Evolutionary conservation across 1,140 invertebrate species (phyloP).

Genomic region (Colletes gigas): DNA sequence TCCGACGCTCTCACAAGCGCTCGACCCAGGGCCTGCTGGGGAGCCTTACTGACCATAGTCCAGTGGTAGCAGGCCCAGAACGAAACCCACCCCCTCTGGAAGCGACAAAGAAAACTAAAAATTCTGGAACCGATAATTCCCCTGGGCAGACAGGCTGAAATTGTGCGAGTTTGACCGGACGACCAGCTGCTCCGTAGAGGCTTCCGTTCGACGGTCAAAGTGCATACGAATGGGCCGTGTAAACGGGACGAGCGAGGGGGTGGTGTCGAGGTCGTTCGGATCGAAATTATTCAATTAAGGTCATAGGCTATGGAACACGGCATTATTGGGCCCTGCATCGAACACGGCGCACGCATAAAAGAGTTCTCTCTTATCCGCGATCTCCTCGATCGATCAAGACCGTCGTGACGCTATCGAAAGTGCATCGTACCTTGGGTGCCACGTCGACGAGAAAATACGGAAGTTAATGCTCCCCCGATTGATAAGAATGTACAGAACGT

Average conservation of each 20-base stretch:
- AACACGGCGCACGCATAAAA: conserved; percentile 39
- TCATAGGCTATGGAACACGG: conserved; percentile 65
- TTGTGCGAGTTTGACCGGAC: conserved; percentile 15
- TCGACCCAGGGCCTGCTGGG: too few species aligned
- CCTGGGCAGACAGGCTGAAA: not conserved
- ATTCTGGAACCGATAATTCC: not conserved
- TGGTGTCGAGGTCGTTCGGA: conserved; percentile 68
- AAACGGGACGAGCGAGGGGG: conserved; percentile 55
- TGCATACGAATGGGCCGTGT: conserved; percentile 40
- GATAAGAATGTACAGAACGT: conserved; percentile 47
- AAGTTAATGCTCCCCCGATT: conserved; percentile 25
- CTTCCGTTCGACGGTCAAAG: conserved; percentile 55
- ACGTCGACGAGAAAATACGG: conserved; percentile 7
- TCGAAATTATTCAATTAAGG: conserved; percentile 77
- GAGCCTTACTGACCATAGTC: too few species aligned
- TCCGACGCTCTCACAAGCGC: too few species aligned
- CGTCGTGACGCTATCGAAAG: conserved; percentile 1
- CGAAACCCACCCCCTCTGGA: too few species aligned
- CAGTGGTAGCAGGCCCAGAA: too few species aligned
- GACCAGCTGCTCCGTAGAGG: conserved; percentile 34
- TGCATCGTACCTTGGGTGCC: not conserved
- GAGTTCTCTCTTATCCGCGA: not conserved
- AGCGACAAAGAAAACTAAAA: too few species aligned
- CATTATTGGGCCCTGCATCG: conserved; percentile 13
- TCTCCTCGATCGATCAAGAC: not conserved